Evolutionary conservation across 2,113 vertebrate species (phyloP).

Genomic region (Dryoscopus gambensis): DNA sequence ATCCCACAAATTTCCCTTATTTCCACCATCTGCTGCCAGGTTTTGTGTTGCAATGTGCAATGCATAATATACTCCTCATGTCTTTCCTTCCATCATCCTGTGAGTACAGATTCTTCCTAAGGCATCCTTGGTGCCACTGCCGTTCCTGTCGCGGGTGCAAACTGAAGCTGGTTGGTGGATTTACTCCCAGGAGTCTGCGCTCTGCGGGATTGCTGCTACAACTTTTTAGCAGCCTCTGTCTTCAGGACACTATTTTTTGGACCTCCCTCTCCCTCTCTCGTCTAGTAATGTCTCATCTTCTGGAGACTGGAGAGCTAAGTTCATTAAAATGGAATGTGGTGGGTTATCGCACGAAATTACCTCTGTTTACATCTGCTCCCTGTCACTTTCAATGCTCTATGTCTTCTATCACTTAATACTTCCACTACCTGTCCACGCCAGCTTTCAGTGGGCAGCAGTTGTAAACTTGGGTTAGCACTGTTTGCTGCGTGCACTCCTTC

Average conservation of each 20-base stretch:
- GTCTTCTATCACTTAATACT: constrained; percentile 64
- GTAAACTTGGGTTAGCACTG: neutral
- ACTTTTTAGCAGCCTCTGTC: constrained; percentile 13
- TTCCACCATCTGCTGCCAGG: neutral
- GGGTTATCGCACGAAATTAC: constrained; percentile 50
- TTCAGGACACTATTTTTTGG: neutral
- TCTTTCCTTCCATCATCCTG: neutral
- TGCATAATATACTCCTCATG: neutral
- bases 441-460: constrained; percentile 46
- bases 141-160: neutral
- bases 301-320: constrained; percentile 37
- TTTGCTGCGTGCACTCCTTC: neutral
- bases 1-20: neutral
- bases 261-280: neutral
- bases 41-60: constrained; percentile 1
- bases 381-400: constrained; percentile 56
- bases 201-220: neutral
- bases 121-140: neutral
- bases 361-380: constrained; percentile 57
- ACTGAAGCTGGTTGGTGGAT: neutral
- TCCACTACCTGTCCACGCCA: constrained; percentile 46
- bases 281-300: neutral
- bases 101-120: neutral
- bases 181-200: neutral
- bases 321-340: constrained; percentile 60